These are phyloP conservation scores for Caenorhabditis parvicauda DNA, from an alignment of 2,888 invertebrate species.

Conservation along the genomic window DNA sequence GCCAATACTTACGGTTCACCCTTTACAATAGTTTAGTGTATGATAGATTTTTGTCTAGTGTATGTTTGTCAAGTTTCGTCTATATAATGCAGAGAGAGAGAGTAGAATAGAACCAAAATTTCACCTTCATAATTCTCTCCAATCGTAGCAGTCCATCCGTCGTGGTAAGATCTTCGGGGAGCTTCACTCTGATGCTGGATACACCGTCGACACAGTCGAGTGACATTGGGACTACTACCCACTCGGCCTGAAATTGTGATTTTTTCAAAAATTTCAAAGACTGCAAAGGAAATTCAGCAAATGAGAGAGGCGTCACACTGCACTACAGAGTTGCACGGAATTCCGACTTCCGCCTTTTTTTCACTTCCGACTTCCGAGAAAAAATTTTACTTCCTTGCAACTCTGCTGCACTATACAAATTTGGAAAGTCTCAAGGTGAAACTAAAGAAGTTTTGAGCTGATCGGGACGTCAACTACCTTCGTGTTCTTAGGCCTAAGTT, in stretches of 20 bases:
- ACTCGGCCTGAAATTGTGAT: constrained; percentile 23
- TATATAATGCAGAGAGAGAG: neutral
- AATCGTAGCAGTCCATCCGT: constrained; percentile 82
- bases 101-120: neutral
- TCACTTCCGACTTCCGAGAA: too few relatives aligned
- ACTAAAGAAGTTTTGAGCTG: too few relatives aligned
- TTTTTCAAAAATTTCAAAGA: too few relatives aligned
- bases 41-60: neutral
- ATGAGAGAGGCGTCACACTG: neutral
- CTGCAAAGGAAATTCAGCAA: too few relatives aligned
- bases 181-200: constrained; percentile 83
- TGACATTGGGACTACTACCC: constrained; percentile 74
- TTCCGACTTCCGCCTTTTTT: too few relatives aligned
- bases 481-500: too few relatives aligned
- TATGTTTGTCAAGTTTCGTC: neutral
- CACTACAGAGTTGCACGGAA: too few relatives aligned
- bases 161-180: constrained; percentile 84
- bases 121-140: constrained; percentile 75
- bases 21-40: neutral
- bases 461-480: too few relatives aligned
- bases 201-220: constrained; percentile 80
- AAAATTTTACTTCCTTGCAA: too few relatives aligned
- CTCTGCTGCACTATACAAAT: too few relatives aligned
- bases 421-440: too few relatives aligned
- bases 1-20: neutral